phyloP scores from a whole-genome alignment of 1,140 invertebrate species.

The Drosophila pseudoananassae region DNA sequence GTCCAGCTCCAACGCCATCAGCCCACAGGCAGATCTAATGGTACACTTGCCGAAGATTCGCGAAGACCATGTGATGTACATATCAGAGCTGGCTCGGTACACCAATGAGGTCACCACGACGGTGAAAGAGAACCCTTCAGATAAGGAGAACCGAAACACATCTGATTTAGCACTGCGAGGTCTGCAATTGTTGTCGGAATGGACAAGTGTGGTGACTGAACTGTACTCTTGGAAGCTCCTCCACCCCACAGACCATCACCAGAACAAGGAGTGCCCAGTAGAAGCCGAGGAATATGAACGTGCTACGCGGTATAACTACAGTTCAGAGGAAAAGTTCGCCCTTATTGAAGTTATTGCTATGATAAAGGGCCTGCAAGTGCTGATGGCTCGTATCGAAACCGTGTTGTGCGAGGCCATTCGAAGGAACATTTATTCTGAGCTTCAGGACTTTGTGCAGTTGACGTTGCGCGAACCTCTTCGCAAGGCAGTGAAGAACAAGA shows the following conservation, averaged over 20 bases:
- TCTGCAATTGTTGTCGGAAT: constrained; percentile 96
- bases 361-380: constrained; percentile 99
- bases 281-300: constrained; percentile 99
- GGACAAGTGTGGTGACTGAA: constrained; percentile 99
- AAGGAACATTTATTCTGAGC: constrained; percentile 96
- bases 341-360: constrained; percentile 99
- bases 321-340: constrained; percentile 98
- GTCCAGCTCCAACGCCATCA: constrained; percentile 90
- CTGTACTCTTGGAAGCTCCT: constrained; percentile 99
- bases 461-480: constrained; percentile 95
- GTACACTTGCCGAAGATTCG: constrained; percentile 97
- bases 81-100: constrained; percentile 97
- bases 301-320: constrained; percentile 99
- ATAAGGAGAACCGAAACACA: constrained; percentile 96
- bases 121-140: constrained; percentile 96
- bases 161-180: constrained; percentile 96
- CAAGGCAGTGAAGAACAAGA: constrained; percentile 99
- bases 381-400: constrained; percentile 99
- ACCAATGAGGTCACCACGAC: constrained; percentile 97
- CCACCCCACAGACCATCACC: constrained; percentile 98
- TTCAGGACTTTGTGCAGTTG: constrained; percentile 99
- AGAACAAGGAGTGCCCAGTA: constrained; percentile 96
- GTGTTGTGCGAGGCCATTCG: constrained; percentile 98
- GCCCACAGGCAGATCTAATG: constrained; percentile 98
- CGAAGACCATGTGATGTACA: constrained; percentile 98